These are phyloP conservation scores for Sesamia inferens DNA, from an alignment of 2,888 invertebrate species.

Conservation along the genomic window DNA sequence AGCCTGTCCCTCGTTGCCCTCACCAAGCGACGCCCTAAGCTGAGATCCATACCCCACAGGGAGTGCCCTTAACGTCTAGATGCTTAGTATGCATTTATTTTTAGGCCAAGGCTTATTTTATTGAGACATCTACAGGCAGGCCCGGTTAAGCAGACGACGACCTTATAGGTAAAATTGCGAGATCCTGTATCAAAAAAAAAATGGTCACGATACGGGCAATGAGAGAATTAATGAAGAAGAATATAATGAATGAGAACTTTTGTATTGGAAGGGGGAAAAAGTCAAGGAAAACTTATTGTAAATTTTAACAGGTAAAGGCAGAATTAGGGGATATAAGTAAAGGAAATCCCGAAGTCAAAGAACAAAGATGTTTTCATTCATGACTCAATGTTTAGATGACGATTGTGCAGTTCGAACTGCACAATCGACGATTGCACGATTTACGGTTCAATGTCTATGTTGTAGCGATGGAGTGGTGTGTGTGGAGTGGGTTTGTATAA, in stretches of 20 bases:
- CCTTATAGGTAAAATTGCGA: too few species aligned
- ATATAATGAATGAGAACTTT: background rate
- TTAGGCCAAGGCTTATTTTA: too few species aligned
- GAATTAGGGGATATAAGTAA: background rate
- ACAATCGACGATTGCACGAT: too few species aligned
- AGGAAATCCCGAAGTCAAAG: background rate
- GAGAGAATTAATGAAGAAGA: background rate
- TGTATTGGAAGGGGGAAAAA: background rate
- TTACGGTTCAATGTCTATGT: slow-evolving; percentile 27
- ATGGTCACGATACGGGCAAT: background rate
- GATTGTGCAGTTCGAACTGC: background rate
- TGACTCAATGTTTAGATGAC: slow-evolving; percentile 47
- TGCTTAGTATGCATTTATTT: too few species aligned
- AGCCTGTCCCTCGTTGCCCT: too few species aligned
- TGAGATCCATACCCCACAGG: too few species aligned
- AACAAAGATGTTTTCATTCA: slow-evolving; percentile 4
- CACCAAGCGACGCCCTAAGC: too few species aligned
- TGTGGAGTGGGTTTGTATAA: background rate
- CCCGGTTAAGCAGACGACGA: too few species aligned
- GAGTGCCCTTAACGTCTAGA: too few species aligned
- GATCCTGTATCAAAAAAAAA: too few species aligned
- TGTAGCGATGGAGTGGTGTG: slow-evolving; percentile 6
- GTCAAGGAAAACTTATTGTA: too few species aligned
- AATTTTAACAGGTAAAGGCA: background rate
- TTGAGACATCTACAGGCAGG: too few species aligned